These are phyloP conservation scores for Rhodinocichla rosea DNA, from an alignment of 2,113 vertebrate species.

Conservation along the genomic window DNA sequence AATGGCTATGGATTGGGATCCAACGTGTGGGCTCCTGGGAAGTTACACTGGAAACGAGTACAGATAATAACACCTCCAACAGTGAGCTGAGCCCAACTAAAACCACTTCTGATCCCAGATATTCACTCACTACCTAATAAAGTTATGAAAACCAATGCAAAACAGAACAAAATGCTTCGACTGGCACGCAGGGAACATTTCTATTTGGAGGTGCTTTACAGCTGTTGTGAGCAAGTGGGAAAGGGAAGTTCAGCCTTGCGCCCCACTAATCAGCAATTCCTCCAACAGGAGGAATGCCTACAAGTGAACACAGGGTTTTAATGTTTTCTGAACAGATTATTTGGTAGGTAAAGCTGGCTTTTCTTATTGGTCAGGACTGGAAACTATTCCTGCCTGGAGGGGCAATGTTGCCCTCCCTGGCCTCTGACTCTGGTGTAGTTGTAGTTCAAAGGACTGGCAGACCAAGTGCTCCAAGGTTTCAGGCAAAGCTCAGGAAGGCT, in stretches of 20 bases:
- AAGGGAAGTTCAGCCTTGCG: not conserved
- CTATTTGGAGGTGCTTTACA: not conserved
- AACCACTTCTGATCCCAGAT: not conserved
- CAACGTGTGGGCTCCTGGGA: not conserved
- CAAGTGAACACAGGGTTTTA: not conserved
- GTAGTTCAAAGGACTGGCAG: not conserved
- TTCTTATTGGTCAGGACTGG: not conserved
- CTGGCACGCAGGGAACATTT: not conserved
- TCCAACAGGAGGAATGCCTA: not conserved
- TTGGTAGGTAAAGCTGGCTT: not conserved
- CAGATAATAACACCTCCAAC: not conserved
- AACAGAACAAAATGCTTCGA: not conserved
- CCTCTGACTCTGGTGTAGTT: not conserved
- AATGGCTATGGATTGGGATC: not conserved
- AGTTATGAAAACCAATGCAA: not conserved
- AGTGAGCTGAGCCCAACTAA: not conserved
- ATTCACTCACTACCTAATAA: not conserved
- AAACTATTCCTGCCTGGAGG: not conserved
- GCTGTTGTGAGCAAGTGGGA: not conserved
- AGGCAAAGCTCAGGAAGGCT: not conserved
- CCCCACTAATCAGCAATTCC: not conserved
- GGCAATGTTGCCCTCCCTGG: not conserved
- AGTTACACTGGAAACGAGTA: not conserved
- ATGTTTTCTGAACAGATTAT: not conserved
- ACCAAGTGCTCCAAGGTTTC: not conserved